Evolutionary conservation across 2,113 vertebrate species (phyloP).

Genomic region (Alaudala cheleensis): DNA sequence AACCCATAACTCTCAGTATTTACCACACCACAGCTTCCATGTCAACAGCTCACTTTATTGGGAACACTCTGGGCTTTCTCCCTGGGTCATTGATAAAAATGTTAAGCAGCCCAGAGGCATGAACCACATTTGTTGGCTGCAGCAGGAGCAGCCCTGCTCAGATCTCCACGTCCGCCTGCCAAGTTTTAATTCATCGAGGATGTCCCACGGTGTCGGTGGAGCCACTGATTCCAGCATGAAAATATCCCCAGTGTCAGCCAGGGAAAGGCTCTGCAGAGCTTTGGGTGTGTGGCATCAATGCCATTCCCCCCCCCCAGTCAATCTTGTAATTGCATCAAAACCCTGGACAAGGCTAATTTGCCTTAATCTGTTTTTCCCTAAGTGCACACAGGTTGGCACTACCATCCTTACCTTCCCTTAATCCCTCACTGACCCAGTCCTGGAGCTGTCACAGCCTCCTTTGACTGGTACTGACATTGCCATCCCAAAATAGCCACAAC

Average conservation of each 20-base stretch:
- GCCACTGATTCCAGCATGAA: not conserved
- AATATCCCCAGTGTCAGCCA: not conserved
- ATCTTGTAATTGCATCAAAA: not conserved
- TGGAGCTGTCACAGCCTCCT: not conserved
- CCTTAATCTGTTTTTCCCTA: not conserved
- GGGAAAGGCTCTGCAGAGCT: not conserved
- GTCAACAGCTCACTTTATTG: conserved; percentile 12
- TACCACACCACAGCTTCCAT: not conserved
- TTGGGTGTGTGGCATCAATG: not conserved
- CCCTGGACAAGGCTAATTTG: not conserved
- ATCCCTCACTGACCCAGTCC: not conserved
- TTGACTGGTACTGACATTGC: not conserved
- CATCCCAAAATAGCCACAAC: not conserved
- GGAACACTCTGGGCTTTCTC: not conserved
- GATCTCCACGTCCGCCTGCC: not conserved
- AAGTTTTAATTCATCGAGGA: conserved; percentile 40
- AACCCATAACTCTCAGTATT: not conserved
- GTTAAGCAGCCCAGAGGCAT: conserved; percentile 24
- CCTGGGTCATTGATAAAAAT: conserved; percentile 39
- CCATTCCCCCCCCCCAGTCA: not conserved
- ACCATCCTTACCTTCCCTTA: not conserved
- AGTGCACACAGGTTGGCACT: not conserved
- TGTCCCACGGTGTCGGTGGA: not conserved
- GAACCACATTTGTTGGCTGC: conserved; percentile 24
- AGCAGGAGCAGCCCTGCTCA: conserved; percentile 25